Percentiles rank a stretch among this genome's conserved stretches.
Conservation (phyloP, 2,888 invertebrate genomes). For the Lamproptera curius region DNA sequence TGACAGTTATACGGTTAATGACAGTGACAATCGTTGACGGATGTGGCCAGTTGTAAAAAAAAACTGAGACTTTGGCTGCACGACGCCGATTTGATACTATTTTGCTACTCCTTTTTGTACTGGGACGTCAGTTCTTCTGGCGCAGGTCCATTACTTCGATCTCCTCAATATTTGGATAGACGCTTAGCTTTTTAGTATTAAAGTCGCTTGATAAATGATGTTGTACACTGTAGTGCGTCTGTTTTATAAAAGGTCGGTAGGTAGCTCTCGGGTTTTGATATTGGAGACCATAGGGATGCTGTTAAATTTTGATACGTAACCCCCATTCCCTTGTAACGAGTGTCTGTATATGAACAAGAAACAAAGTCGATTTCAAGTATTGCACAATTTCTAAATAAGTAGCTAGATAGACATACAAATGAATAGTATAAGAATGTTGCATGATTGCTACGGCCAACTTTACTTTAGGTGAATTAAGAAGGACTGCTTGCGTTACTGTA, state of each 20-base stretch:
- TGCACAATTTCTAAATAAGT: conserved; percentile 71
- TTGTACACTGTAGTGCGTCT: conserved; percentile 46
- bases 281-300: background rate
- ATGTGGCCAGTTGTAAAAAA: conserved; percentile 18
- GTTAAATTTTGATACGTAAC: conserved; percentile 1
- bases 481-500: conserved; percentile 20
- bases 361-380: conserved; percentile 39
- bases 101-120: conserved; percentile 74
- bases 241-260: conserved; percentile 46
- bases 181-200: conserved; percentile 61
- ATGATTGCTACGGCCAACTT: conserved; percentile 41
- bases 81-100: conserved; percentile 46
- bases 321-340: conserved; percentile 23
- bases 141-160: conserved; percentile 64
- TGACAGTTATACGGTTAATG: no score
- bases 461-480: conserved; percentile 20
- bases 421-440: conserved; percentile 39
- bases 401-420: conserved; percentile 63
- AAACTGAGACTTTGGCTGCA: conserved; percentile 27
- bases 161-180: conserved; percentile 47
- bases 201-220: conserved; percentile 49
- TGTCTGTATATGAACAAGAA: background rate
- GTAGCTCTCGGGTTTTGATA: conserved; percentile 13
- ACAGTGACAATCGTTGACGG: conserved; percentile 18
- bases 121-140: conserved; percentile 53